A percentile compares a stretch with the other conserved stretches of the same genome.
Conservation (phyloP, 30 jellyfish, hydroid and myxozoan species). For the Mastigias papua region DNA sequence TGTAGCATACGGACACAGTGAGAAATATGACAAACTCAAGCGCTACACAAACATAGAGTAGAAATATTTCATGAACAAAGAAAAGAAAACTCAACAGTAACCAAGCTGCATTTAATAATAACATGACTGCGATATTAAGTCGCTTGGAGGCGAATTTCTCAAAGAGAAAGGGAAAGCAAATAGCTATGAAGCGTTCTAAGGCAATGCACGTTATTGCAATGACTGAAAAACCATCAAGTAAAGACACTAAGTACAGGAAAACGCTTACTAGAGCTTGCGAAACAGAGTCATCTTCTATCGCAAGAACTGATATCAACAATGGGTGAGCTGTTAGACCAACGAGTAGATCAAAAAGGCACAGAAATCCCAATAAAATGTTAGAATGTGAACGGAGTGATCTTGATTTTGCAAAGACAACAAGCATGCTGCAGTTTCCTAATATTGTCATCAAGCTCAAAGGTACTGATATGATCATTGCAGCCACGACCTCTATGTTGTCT, state of each 20-base stretch:
- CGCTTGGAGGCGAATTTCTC: background rate
- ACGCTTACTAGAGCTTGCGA: background rate
- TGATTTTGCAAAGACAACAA: constrained; percentile 11
- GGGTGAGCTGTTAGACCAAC: constrained; percentile 25
- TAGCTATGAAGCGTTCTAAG: constrained; percentile 21
- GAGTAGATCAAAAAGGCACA: constrained; percentile 16
- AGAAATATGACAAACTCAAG: constrained; percentile 9
- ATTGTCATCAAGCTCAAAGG: background rate
- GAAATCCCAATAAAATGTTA: constrained; percentile 2
- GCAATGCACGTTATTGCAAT: constrained; percentile 5
- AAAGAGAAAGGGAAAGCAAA: constrained; percentile 18
- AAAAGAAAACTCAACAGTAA: background rate
- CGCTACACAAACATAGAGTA: background rate
- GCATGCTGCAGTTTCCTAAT: constrained; percentile 13
- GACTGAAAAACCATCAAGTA: constrained; percentile 25
- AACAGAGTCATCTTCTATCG: background rate
- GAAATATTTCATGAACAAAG: background rate
- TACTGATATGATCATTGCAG: background rate
- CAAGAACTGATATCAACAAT: background rate
- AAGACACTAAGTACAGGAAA: constrained; percentile 11
- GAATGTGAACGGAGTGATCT: constrained; percentile 15
- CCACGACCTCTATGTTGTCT: background rate
- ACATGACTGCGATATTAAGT: background rate
- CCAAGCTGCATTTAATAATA: background rate
- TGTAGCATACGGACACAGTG: constrained; percentile 8